phyloP scores from a whole-genome alignment of 2,888 invertebrate species.

The Heliconius erato region DNA sequence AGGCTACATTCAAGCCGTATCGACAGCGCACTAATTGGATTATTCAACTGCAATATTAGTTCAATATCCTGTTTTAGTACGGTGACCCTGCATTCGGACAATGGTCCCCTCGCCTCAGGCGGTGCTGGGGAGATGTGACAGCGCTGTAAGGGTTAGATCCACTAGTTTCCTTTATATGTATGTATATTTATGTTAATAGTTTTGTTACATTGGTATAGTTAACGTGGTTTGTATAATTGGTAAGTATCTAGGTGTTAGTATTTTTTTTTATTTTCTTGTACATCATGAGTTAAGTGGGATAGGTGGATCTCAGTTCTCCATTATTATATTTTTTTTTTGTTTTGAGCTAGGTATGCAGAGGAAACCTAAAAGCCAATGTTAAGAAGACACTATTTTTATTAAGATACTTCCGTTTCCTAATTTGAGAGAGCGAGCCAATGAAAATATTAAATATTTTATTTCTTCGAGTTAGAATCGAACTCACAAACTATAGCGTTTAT shows the following conservation, averaged over 20 bases:
- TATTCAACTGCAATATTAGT: constrained; percentile 77
- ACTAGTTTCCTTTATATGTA: constrained; percentile 6
- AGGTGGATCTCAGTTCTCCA: not conserved
- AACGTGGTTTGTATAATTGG: not conserved
- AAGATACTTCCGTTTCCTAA: no score
- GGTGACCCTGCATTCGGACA: constrained; percentile 75
- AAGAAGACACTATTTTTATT: no score
- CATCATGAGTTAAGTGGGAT: not conserved
- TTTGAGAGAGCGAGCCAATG: no score
- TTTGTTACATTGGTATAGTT: not conserved
- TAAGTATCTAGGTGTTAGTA: not conserved
- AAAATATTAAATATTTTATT: no score
- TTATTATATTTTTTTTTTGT: not conserved
- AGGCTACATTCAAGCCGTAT: constrained; percentile 64
- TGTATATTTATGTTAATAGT: constrained; percentile 19
- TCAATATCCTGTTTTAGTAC: constrained; percentile 72
- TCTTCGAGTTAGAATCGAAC: no score
- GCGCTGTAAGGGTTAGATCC: constrained; percentile 28
- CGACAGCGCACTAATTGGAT: constrained; percentile 75
- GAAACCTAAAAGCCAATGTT: no score
- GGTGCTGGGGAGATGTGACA: constrained; percentile 26
- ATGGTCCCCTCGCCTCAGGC: constrained; percentile 55
- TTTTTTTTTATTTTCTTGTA: not conserved
- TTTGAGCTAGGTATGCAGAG: no score
- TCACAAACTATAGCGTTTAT: no score